Percentiles rank a stretch among this genome's conserved stretches.
Evolutionary conservation across 2,888 invertebrate species (phyloP).

Genomic region (Drosophila mulleri): DNA sequence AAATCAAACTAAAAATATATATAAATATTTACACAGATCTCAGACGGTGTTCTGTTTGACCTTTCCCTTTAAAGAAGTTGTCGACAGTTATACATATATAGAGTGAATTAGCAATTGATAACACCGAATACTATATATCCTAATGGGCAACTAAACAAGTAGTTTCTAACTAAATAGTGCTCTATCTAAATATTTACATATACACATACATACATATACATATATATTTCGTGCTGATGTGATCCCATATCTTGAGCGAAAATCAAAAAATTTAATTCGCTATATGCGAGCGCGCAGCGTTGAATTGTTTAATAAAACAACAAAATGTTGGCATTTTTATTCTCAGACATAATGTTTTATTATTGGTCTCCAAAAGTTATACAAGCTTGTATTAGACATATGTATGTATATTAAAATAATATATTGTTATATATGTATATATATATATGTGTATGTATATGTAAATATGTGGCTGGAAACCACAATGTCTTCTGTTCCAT

Average conservation of each 20-base stretch:
- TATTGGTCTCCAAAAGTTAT: constrained; percentile 65
- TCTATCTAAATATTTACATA: constrained; percentile 11
- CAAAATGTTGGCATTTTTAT: constrained; percentile 61
- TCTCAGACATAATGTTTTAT: constrained; percentile 69
- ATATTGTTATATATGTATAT: constrained; percentile 40
- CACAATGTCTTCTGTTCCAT: constrained; percentile 58
- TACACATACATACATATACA: constrained; percentile 52
- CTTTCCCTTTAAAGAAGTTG: constrained; percentile 21
- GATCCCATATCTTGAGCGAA: constrained; percentile 1
- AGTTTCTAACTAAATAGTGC: no score
- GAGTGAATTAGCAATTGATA: no score
- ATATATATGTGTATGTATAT: constrained; percentile 30
- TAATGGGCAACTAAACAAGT: neutral
- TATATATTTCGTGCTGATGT: constrained; percentile 4
- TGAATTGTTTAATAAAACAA: constrained; percentile 71
- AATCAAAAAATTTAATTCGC: neutral
- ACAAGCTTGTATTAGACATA: constrained; percentile 69
- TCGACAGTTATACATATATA: neutral
- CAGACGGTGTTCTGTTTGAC: constrained; percentile 21
- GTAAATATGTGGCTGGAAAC: constrained; percentile 54
- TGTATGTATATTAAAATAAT: constrained; percentile 58
- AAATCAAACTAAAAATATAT: constrained; percentile 9
- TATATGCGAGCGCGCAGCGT: constrained; percentile 15
- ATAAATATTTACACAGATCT: constrained; percentile 19
- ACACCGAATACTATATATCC: neutral